A percentile compares a stretch with the other conserved stretches of the same genome.
Evolutionary conservation across 2,888 invertebrate species (phyloP).

Genomic region (Andrena chrysosceles): DNA sequence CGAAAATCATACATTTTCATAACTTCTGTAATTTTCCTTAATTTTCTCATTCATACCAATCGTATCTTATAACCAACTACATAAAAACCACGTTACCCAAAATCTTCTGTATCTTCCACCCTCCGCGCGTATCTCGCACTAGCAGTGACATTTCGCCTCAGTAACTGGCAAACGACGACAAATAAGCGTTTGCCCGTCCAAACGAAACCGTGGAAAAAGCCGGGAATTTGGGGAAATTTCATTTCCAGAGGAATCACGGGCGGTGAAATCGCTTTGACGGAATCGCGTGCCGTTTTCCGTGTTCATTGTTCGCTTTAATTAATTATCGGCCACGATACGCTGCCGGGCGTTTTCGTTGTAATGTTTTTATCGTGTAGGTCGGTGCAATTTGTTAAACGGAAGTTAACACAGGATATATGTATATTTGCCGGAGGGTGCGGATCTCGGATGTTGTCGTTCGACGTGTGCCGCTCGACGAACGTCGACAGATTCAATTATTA

Average conservation of each 20-base stretch:
- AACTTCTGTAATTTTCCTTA: too few relatives aligned
- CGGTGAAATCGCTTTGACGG: not conserved
- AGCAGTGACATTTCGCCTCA: not conserved
- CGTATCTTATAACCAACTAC: too few relatives aligned
- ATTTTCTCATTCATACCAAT: too few relatives aligned
- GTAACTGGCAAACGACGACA: not conserved
- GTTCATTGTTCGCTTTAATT: slow-evolving; percentile 35
- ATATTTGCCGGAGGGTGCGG: too few relatives aligned
- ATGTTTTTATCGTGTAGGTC: slow-evolving; percentile 8
- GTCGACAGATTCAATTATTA: slow-evolving; percentile 18
- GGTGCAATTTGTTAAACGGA: slow-evolving; percentile 6
- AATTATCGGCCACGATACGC: slow-evolving; percentile 10
- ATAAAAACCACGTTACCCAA: too few relatives aligned
- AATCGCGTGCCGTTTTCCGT: slow-evolving; percentile 1
- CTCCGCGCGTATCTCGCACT: not conserved
- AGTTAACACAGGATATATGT: not conserved
- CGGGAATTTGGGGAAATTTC: slow-evolving; percentile 23
- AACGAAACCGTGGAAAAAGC: not conserved
- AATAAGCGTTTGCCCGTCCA: slow-evolving; percentile 3
- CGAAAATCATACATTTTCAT: too few relatives aligned
- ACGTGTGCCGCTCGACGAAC: not conserved
- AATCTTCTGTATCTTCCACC: not conserved
- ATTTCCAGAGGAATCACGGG: not conserved
- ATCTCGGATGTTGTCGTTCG: not conserved
- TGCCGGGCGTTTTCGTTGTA: not conserved